phyloP scores from a whole-genome alignment of 2,888 invertebrate genomes.

The Cheiracanthium punctorium region DNA sequence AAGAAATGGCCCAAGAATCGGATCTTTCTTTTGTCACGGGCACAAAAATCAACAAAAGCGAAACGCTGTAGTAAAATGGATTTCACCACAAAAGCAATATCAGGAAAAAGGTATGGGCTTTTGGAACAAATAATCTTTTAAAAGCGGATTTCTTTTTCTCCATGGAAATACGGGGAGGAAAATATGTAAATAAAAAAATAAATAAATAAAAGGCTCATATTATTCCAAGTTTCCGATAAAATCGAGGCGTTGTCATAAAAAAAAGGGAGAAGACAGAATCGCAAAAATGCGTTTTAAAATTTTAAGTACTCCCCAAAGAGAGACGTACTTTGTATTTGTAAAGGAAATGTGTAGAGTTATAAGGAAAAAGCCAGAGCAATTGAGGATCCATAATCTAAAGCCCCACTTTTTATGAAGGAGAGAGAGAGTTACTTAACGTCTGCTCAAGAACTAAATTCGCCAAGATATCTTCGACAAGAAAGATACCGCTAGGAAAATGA shows the following conservation, averaged over 20 bases:
- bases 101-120: conserved; percentile 49
- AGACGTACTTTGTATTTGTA: background rate
- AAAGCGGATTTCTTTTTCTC: conserved; percentile 64
- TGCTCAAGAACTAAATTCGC: conserved; percentile 6
- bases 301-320: conserved; percentile 37
- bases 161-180: too few species aligned
- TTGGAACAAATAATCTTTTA: conserved; percentile 70
- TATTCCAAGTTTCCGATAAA: conserved; percentile 45
- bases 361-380: conserved; percentile 33
- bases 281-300: conserved; percentile 59
- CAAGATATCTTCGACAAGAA: background rate
- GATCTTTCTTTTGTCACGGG: conserved; percentile 51
- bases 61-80: conserved; percentile 50
- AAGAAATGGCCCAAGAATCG: conserved; percentile 1
- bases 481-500: background rate
- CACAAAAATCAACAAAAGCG: conserved; percentile 62
- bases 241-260: conserved; percentile 54
- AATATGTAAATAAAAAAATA: background rate
- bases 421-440: conserved; percentile 42
- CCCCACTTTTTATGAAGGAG: conserved; percentile 32
- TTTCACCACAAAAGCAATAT: conserved; percentile 69
- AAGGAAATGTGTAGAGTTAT: background rate
- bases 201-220: background rate
- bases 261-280: conserved; percentile 13
- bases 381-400: conserved; percentile 64